A percentile compares a stretch with the other conserved stretches of the same genome.
Conservation (phyloP, 2,113 vertebrate species). For the Thomomys bottae region DNA sequence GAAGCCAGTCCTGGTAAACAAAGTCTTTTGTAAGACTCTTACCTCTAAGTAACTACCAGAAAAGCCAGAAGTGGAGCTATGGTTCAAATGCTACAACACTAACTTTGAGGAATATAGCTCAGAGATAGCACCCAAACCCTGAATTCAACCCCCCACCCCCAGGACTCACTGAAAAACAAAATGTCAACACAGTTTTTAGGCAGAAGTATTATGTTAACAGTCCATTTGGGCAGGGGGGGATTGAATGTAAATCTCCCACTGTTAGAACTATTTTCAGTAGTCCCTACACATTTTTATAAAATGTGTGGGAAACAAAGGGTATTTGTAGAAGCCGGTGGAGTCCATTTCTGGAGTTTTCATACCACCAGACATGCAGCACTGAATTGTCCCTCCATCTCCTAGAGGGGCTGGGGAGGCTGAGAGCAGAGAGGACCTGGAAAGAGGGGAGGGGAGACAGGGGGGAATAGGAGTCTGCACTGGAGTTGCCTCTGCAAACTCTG, state of each 20-base stretch:
- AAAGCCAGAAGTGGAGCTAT: too few species aligned
- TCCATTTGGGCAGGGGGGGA: neutral
- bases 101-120: neutral
- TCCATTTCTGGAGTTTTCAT: neutral
- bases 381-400: neutral
- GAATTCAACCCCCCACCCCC: neutral
- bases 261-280: neutral
- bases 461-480: neutral
- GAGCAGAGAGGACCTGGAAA: neutral
- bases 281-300: slow-evolving; percentile 1
- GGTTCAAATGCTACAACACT: too few species aligned
- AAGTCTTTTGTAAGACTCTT: too few species aligned
- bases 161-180: neutral
- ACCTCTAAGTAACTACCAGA: too few species aligned
- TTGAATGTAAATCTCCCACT: neutral
- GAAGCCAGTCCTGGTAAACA: too few species aligned
- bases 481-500: neutral
- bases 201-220: neutral
- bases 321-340: neutral
- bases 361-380: neutral
- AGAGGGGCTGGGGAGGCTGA: neutral
- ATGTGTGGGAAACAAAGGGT: neutral
- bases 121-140: neutral
- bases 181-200: neutral
- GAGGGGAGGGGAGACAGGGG: neutral